Evolutionary conservation across 2,797 vertebrate species (phyloP).

Genomic region (Lophotriccus pileatus): DNA sequence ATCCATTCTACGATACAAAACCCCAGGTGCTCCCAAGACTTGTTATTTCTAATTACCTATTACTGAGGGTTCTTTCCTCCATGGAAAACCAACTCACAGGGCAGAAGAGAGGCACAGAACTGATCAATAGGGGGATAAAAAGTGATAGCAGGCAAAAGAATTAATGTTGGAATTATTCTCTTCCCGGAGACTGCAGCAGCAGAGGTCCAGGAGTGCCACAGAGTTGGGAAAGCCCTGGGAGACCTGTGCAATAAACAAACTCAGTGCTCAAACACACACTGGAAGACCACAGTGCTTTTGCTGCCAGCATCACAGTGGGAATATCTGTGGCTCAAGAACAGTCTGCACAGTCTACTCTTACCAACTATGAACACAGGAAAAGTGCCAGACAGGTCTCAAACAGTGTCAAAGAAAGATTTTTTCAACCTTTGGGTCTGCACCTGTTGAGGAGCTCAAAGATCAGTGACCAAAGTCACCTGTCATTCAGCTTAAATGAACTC

Average conservation of each 20-base stretch:
- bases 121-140: background rate
- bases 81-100: background rate
- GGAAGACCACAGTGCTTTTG: background rate
- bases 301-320: constrained; percentile 21
- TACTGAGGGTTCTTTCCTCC: background rate
- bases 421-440: background rate
- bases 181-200: background rate
- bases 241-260: background rate
- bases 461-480: background rate
- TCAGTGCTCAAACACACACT: background rate
- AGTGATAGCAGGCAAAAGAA: background rate
- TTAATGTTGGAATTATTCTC: background rate
- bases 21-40: background rate
- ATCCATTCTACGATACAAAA: background rate
- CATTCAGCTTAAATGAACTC: background rate
- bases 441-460: background rate
- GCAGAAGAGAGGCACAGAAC: background rate
- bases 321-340: background rate
- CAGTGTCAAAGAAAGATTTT: background rate
- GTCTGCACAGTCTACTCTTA: background rate
- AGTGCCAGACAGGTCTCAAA: background rate
- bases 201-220: background rate
- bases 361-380: background rate
- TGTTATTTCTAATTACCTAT: background rate
- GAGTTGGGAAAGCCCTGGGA: background rate